A percentile compares a stretch with the other conserved stretches of the same genome.
Conservation (phyloP, 2,113 vertebrate genomes). For the Egretta garzetta region DNA sequence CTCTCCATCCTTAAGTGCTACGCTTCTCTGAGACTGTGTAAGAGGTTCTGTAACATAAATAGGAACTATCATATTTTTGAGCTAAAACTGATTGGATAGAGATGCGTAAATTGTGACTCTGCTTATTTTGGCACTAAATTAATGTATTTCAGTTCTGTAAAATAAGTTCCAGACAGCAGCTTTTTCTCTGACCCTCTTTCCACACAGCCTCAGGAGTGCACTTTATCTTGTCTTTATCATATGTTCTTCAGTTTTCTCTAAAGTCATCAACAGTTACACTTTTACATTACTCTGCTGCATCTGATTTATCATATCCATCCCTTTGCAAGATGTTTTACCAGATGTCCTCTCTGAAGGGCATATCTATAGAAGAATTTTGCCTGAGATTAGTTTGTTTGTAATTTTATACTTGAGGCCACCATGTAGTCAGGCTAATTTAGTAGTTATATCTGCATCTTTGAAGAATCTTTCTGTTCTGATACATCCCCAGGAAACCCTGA, state of each 20-base stretch:
- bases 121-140: constrained; percentile 68
- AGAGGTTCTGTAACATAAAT: constrained; percentile 44
- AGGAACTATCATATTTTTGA: constrained; percentile 56
- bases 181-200: constrained; percentile 12
- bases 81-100: constrained; percentile 66
- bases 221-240: background rate
- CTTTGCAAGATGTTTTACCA: background rate
- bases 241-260: constrained; percentile 3
- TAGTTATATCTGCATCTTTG: background rate
- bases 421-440: background rate
- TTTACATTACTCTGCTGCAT: background rate
- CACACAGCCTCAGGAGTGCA: constrained; percentile 14
- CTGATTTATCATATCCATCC: background rate
- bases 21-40: background rate
- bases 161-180: constrained; percentile 31
- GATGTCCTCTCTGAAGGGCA: constrained; percentile 3
- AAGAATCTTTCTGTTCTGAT: background rate
- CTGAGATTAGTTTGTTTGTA: background rate
- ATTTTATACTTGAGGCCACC: background rate
- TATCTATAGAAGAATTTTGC: background rate
- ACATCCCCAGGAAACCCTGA: background rate
- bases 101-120: constrained; percentile 66
- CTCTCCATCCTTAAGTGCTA: background rate
- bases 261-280: constrained; percentile 10
- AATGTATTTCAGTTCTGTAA: constrained; percentile 24